These are phyloP conservation scores for Platysternon megacephalum DNA, from an alignment of 2,113 vertebrate genomes.

Conservation along the genomic window DNA sequence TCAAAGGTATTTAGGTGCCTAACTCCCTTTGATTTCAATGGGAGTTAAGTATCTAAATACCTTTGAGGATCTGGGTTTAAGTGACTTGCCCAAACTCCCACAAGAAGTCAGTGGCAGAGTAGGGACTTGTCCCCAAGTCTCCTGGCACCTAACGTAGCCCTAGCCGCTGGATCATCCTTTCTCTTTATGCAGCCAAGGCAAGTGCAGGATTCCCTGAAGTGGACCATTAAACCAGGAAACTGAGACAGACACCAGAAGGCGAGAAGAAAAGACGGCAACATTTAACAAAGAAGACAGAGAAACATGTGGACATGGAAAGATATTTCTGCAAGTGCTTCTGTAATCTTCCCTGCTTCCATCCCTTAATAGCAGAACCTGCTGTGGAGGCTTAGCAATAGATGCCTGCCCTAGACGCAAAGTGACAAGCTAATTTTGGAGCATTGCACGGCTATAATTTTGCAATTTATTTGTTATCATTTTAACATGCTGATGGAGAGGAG, in stretches of 20 bases:
- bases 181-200: not conserved
- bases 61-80: not conserved
- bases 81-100: not conserved
- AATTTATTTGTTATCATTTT: constrained; percentile 73
- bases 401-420: constrained; percentile 22
- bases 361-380: constrained; percentile 52
- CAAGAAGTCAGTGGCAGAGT: not conserved
- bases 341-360: constrained; percentile 45
- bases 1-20: no score
- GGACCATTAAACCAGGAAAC: not conserved
- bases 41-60: not conserved
- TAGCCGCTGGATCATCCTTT: not conserved
- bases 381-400: constrained; percentile 55
- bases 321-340: constrained; percentile 26
- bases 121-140: not conserved
- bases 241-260: not conserved
- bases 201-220: not conserved
- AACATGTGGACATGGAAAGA: not conserved
- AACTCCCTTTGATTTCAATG: not conserved
- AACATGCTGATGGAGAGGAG: constrained; percentile 65
- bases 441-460: constrained; percentile 62
- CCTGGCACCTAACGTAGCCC: no score
- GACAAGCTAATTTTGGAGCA: constrained; percentile 71
- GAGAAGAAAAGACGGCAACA: not conserved
- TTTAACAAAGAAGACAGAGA: constrained; percentile 8